Evolutionary conservation across 1,140 invertebrate genomes (phyloP).

Genomic region (Pseudobourletiella spinata): DNA sequence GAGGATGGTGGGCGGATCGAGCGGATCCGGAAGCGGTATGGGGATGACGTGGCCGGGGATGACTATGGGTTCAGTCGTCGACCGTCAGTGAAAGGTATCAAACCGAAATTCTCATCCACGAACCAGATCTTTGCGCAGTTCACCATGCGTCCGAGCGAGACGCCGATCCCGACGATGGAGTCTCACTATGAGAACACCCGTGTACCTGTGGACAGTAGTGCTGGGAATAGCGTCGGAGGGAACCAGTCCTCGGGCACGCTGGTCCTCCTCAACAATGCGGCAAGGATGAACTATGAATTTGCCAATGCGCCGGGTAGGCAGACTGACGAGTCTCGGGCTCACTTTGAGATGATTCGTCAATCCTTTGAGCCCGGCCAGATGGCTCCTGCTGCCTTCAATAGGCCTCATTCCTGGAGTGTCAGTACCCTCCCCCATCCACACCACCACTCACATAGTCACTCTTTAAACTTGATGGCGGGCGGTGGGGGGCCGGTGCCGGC

Average conservation of each 20-base stretch:
- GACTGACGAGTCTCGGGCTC: constrained; percentile 29
- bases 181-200: constrained; percentile 33
- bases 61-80: constrained; percentile 35
- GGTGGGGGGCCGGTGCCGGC: not conserved
- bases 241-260: not conserved
- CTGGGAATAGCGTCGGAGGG: constrained; percentile 10
- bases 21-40: constrained; percentile 29
- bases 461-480: constrained; percentile 14
- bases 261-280: not conserved
- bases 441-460: constrained; percentile 22
- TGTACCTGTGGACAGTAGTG: not conserved
- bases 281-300: constrained; percentile 31
- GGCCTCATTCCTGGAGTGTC: constrained; percentile 35
- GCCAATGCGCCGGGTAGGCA: constrained; percentile 31
- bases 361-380: constrained; percentile 31
- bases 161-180: constrained; percentile 21
- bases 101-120: constrained; percentile 34
- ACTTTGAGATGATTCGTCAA: constrained; percentile 36
- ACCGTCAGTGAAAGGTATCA: constrained; percentile 36
- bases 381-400: constrained; percentile 22
- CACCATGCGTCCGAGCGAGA: constrained; percentile 23
- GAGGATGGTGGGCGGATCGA: constrained; percentile 32
- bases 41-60: constrained; percentile 26
- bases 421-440: constrained; percentile 25
- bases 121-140: constrained; percentile 37